Evolutionary conservation across 2,888 invertebrate species (phyloP), one percentile per base, ranked within the genome.

Genomic region (Anaspis maculata): DNA sequence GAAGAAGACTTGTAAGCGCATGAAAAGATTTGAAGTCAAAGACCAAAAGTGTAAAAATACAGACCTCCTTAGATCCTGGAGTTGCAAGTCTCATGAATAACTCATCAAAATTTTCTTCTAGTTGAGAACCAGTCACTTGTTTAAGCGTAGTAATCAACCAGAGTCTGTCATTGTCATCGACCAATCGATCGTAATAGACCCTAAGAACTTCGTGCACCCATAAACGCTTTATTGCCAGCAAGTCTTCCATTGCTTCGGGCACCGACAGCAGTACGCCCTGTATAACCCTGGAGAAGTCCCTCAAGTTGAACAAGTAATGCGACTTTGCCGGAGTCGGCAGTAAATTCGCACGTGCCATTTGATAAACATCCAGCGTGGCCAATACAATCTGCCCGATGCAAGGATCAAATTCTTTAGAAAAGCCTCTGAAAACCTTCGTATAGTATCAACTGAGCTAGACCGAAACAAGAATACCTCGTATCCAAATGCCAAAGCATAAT

Each of bases 401-500:
- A 0, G 90, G 86, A 68, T 92, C 89, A 61, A 95, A 95, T 37
- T 92, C 92, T 63, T 89, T 90, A 7, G 89, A 83, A 66, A 95
- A 96, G 3, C 92, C 94, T 59, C 89, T 87, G 64, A 34, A 68
- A 66, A 41, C 40, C 5, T 19, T 5, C 9, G 19, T 19, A 19
- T 6, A 19, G 5, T 5, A 5, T 19, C 5, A 19, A 9, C 6
- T 5, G 19, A 9, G 5, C 6, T 5, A 9, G 19, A 9, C 9
- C 6, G 19, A 9, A 9, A 9, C 6, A 37, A 9, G 10, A 15
- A n/a, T 54, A 79, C 91, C 85, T 83, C n/a, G 89, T 86, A 55
- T 91, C 90, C 52, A 95, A 77, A 72, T 96, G 95, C 95, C 95
- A 95, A 15, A 89, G 69, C 67, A 94, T 79, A 43, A 96, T 94